Evolutionary conservation across 2,888 invertebrate genomes (phyloP).

Genomic region (Tridacna gigas): DNA sequence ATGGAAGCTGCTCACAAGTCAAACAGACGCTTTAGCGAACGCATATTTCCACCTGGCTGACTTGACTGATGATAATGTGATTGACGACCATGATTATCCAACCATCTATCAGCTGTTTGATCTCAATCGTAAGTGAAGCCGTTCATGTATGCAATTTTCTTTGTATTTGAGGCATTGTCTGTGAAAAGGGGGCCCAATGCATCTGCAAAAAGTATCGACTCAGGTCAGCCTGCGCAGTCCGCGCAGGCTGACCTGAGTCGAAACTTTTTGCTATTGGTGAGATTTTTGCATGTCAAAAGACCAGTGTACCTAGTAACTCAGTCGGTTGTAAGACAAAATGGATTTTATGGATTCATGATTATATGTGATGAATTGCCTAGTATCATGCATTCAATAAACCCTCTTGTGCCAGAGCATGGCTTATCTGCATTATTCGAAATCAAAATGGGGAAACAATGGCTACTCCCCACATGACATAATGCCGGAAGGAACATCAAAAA

Average conservation of each 20-base stretch:
- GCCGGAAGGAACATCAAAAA: too few species aligned
- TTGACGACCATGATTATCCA: constrained; percentile 66
- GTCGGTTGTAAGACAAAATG: too few species aligned
- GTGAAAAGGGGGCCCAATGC: not conserved
- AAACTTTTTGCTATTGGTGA: too few species aligned
- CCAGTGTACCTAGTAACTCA: too few species aligned
- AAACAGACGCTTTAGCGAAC: constrained; percentile 67
- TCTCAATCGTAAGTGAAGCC: constrained; percentile 59
- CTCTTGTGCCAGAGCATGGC: too few species aligned
- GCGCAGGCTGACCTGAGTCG: not conserved
- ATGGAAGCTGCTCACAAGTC: constrained; percentile 69
- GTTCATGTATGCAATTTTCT: not conserved
- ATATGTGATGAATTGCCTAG: too few species aligned
- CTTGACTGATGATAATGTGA: constrained; percentile 72
- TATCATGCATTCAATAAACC: too few species aligned
- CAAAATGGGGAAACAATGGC: too few species aligned
- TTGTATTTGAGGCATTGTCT: not conserved
- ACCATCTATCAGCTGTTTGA: constrained; percentile 71
- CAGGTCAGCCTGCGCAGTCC: not conserved
- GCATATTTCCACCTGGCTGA: constrained; percentile 76
- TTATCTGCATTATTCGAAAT: too few species aligned
- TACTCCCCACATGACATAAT: too few species aligned
- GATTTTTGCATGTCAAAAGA: too few species aligned
- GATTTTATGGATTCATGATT: too few species aligned
- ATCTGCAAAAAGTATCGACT: not conserved